phyloP scores from a whole-genome alignment of 2,888 invertebrate genomes.

The Diaperis boleti region DNA sequence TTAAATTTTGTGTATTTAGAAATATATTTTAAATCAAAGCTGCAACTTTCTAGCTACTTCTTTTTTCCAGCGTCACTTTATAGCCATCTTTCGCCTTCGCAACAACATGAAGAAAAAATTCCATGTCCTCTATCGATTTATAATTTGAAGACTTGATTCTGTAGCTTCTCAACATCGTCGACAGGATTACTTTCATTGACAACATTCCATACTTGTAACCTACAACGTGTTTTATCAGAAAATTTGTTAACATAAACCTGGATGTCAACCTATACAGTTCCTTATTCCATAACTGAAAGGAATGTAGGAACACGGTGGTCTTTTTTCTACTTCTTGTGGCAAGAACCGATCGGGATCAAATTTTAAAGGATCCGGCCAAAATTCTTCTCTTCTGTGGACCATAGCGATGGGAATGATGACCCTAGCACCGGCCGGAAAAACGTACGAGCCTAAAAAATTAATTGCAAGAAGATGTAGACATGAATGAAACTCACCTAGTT shows the following conservation, averaged over 20 bases:
- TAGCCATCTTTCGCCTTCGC: background rate
- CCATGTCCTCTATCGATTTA: constrained; percentile 7
- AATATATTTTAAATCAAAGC: too few species aligned
- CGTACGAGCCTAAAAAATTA: background rate
- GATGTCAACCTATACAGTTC: constrained; percentile 10
- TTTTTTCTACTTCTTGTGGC: background rate
- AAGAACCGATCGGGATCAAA: constrained; percentile 17
- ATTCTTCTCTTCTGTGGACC: background rate
- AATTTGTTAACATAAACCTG: background rate
- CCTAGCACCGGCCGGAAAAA: background rate
- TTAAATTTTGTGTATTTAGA: too few species aligned
- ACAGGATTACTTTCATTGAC: constrained; percentile 5
- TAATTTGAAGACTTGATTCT: background rate
- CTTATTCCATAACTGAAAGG: constrained; percentile 11
- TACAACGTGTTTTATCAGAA: background rate
- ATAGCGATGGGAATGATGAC: background rate
- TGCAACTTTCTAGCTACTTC: too few species aligned
- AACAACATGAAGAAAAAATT: background rate
- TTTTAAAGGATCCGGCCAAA: constrained; percentile 5
- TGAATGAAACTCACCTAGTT: background rate
- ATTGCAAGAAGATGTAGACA: too few species aligned
- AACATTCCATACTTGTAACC: constrained; percentile 5
- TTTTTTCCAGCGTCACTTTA: background rate
- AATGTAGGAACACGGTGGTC: background rate
- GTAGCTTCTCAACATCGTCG: background rate